These are phyloP conservation scores for Hydractinia echinata DNA, from an alignment of 30 jellyfish, hydroid and myxozoan species.

Conservation along the genomic window DNA sequence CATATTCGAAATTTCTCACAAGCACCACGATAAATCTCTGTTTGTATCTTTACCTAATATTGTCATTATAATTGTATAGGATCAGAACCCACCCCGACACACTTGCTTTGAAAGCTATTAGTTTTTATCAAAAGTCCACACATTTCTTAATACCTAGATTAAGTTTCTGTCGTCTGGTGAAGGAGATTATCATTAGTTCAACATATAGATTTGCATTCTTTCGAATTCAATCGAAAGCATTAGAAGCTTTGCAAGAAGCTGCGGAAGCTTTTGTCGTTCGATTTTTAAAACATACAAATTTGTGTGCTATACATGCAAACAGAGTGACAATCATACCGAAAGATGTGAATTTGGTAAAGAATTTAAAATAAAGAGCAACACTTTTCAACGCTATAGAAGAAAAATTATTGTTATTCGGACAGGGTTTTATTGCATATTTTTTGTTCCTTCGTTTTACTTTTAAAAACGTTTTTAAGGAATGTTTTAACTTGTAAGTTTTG, in stretches of 20 bases:
- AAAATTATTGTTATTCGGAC: too few species aligned
- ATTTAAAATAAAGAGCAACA: too few species aligned
- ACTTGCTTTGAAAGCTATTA: neutral
- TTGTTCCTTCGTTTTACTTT: too few species aligned
- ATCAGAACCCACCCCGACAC: too few species aligned
- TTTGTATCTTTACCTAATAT: too few species aligned
- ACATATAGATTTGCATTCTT: neutral
- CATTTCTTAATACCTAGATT: conserved; percentile 5
- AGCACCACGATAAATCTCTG: too few species aligned
- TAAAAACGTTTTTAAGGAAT: too few species aligned
- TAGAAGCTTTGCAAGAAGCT: conserved; percentile 13
- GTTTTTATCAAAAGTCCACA: conserved; percentile 3
- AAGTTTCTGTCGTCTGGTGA: conserved; percentile 13
- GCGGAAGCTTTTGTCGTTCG: conserved; percentile 16
- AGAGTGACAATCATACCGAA: conserved; percentile 4
- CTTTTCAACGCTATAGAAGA: too few species aligned
- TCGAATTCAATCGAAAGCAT: neutral
- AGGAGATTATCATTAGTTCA: neutral
- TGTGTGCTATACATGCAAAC: conserved; percentile 13
- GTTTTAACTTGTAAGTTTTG: too few species aligned
- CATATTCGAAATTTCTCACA: too few species aligned
- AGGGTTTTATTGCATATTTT: too few species aligned
- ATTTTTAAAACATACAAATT: conserved; percentile 8
- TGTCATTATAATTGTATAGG: too few species aligned
- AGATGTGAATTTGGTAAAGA: neutral